Base-by-base conservation (phyloP, 1,140 invertebrate genomes). In the Aphelenchoides besseyi region DNA sequence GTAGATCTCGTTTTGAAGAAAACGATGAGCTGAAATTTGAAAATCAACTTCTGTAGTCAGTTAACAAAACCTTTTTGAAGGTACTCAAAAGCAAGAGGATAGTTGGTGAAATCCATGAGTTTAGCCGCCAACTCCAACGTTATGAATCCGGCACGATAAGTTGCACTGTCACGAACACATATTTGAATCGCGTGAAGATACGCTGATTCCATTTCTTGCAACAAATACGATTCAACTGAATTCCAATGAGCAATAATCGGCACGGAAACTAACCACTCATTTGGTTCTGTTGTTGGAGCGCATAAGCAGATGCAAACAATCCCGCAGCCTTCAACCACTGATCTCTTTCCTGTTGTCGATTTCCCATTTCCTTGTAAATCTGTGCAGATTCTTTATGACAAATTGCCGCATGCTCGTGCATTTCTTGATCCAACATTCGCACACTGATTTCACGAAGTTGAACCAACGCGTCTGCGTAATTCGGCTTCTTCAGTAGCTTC, bases 401-500 rank as follows among this genome's bases (percentile, higher is more conserved):
- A 36, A 66, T 12, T 28, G 63, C 30, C 12, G 63, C 32, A 2
- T 2, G 36, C 12, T 66, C 63, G 36, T 23, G 36, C 36, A 36
- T 33, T n/a, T 37, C 36, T 33, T 32, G 32, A 53, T 66, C 63
- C 1, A 3, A 23, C 63, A 66, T 66, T 37, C 30, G 30, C 1
- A 35, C 32, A 35, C 33, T 33, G 9, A 76, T 26, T n/a, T n/a
- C 16, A 26, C 61, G 30, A 35, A 68, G 52, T 30, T 76, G 36
- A 8, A 23, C 23, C 18, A 76, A 55, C 28, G 33, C 74, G 16
- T 76, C 77, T 16, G 70, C 37, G n/a, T 70, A 75, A 59, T 76
- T 79, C 3, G 77, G 70, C 41, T 79, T 78, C 54, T 76, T 76
- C 18, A 76, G 62, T 12, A 80, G 18, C 35, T 76, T 80, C 66